Evolutionary conservation across 2,797 vertebrate genomes (phyloP), one percentile per base, ranked within the genome.

Genomic region (Phrynocephalus forsythii): DNA sequence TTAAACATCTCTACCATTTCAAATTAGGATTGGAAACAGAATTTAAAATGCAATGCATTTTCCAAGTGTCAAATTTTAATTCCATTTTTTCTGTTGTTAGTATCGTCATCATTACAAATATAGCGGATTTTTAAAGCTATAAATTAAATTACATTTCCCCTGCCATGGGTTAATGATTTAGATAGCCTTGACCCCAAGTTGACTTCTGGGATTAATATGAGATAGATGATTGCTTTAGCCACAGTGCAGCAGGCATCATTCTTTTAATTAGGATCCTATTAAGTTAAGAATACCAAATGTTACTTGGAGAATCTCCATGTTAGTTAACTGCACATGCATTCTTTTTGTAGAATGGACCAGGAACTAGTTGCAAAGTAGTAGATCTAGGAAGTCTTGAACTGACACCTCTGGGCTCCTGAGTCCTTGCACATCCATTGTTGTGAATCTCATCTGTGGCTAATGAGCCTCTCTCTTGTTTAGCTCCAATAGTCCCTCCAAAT

Each of bases 181-280:
- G 96, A 96, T 96, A 97, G 98, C 98, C 98, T 98, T 98, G 98
- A 98, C 98, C 98, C 97, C 95, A 86, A 95, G 95, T 97, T 97
- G 97, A 98, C 97, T 98, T 97, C 97, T 97, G 97, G 97, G 98
- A 98, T 98, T 98, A 98, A 98, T 98, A 97, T 96, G 95, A 96
- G 95, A 97, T 98, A 97, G 98, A 63, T 98, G 98, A 98, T 97
- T 98, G 97, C 97, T 97, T 97, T 98, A 98, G 97, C 97, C 97
- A 98, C 98, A 97, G 98, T 98, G 97, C 97, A 96, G 97, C 97
- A 97, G 97, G 98, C 97, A 98, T 98, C 98, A 98, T 99, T 98
- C 67, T 72, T 79, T 87, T 90, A 87, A 87, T 87, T 90, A 84
- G 82, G 68, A 76, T 60, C 81, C 11, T 75, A n/a, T 63, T n/a